Conservation (phyloP, 2,888 invertebrate species). For the Electrophaes corylata region DNA sequence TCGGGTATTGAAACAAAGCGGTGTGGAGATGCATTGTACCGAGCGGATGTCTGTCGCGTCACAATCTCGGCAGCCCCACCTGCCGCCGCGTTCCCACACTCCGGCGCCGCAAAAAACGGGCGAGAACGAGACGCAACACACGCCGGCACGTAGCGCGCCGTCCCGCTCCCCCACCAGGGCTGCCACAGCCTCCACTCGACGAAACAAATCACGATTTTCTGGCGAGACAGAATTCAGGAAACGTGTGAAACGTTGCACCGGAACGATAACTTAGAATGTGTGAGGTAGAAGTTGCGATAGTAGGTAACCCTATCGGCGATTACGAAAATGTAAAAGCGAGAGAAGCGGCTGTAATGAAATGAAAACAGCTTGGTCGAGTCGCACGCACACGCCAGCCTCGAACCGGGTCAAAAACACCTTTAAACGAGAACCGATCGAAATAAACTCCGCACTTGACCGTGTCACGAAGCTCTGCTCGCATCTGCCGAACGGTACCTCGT, state of each 20-base stretch:
- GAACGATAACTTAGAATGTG: conserved; percentile 24
- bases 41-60: conserved; percentile 80
- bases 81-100: conserved; percentile 84
- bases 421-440: conserved; percentile 78
- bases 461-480: conserved; percentile 74
- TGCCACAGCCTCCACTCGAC: conserved; percentile 59
- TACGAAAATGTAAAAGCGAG: conserved; percentile 81
- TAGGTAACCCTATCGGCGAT: conserved; percentile 73
- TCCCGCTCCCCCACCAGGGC: conserved; percentile 72
- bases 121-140: conserved; percentile 63
- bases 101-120: conserved; percentile 83
- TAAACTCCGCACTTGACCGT: conserved; percentile 79
- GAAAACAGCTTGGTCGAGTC: conserved; percentile 74
- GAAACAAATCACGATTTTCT: conserved; percentile 72
- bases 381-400: conserved; percentile 62
- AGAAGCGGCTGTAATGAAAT: conserved; percentile 79
- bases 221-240: conserved; percentile 54
- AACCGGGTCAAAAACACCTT: conserved; percentile 83
- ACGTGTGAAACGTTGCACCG: conserved; percentile 39
- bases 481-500: conserved; percentile 80
- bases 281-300: conserved; percentile 50
- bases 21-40: conserved; percentile 79
- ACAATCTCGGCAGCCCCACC: conserved; percentile 84
- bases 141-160: conserved; percentile 58
- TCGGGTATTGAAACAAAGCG: conserved; percentile 72